phyloP scores from a whole-genome alignment of 2,888 invertebrate species.

The Furcula furcula region DNA sequence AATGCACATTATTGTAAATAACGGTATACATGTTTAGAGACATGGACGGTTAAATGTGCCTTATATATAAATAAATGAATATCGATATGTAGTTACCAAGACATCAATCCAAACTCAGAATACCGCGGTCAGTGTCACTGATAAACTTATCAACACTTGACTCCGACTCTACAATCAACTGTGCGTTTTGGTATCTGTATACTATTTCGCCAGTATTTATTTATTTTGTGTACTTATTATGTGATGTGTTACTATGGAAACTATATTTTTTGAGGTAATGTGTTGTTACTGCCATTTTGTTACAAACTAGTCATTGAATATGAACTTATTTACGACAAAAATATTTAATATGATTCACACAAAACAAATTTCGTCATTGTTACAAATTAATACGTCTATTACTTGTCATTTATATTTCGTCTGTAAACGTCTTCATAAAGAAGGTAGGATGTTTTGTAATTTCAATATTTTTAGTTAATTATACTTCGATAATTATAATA shows the following conservation, averaged over 20 bases:
- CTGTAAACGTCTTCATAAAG: too few relatives aligned
- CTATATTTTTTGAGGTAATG: conserved; percentile 46
- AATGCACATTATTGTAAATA: too few relatives aligned
- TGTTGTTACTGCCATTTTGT: too few relatives aligned
- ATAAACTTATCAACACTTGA: conserved; percentile 52
- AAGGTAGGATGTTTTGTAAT: too few relatives aligned
- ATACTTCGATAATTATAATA: too few relatives aligned
- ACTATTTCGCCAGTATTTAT: conserved; percentile 12
- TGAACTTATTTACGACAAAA: too few relatives aligned
- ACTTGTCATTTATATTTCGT: too few relatives aligned
- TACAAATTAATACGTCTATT: too few relatives aligned
- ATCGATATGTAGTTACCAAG: conserved; percentile 11
- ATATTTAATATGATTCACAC: too few relatives aligned
- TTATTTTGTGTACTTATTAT: conserved; percentile 9
- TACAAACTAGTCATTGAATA: too few relatives aligned
- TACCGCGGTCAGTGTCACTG: conserved; percentile 40
- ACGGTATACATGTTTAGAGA: conserved; percentile 1
- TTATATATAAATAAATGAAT: conserved; percentile 14
- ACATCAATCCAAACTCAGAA: conserved; percentile 13
- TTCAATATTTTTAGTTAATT: too few relatives aligned
- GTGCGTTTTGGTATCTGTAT: background rate
- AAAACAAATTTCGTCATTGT: too few relatives aligned
- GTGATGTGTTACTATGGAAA: conserved; percentile 39
- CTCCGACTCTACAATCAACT: conserved; percentile 8
- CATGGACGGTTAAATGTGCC: background rate